Evolutionary conservation across 2,113 vertebrate species (phyloP), one percentile per base, ranked within the genome.

Genomic region (Hippoglossus stenolepis): DNA sequence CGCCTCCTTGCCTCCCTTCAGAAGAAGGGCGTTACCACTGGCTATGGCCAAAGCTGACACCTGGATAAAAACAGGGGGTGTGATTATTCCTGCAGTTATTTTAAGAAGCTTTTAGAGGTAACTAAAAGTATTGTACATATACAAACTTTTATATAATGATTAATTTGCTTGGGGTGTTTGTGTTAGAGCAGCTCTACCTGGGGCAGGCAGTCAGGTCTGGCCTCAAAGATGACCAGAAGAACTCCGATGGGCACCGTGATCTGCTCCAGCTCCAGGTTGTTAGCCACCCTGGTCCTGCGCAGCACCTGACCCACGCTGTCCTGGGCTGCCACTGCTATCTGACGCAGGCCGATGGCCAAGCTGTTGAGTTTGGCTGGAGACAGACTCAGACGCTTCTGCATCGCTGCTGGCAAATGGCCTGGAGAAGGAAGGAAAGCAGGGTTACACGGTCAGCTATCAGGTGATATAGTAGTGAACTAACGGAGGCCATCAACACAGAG

Each of bases 181-280:
- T 67, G 6, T 28, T 23, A 5, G 3, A 0, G 14, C 3, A 62
- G 26, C 62, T 31, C 14, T 70, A 99, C 97, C 96, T 99, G 98
- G 0, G 98, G 98, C n/a, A 98, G 94, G 75, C 98, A 99, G 91
- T 99, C 98, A 0, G 98, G 97, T 17, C 98, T 95, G 60, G 97
- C 98, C 85, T 99, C 98, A 63, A 99, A 99, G 89, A 99, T 98
- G 72, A 99, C 97, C 0, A 99, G 93, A 2, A 99, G 93, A 43
- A 99, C 96, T 0, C 98, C 98, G 6, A 99, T 98, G 5, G 98
- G 98, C 53, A 99, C 98, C 0, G 97, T 97, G 83, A 99, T 96
- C 93, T 99, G 97, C 91, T 99, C 97, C 81, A 99, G 88, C 62
- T 98, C 95, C 87, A 99, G 89, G 80, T 96, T 95, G 75, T 96